These are phyloP conservation scores for Lindbergichthys nudifrons DNA, from an alignment of 2,797 vertebrate species.

Conservation along the genomic window DNA sequence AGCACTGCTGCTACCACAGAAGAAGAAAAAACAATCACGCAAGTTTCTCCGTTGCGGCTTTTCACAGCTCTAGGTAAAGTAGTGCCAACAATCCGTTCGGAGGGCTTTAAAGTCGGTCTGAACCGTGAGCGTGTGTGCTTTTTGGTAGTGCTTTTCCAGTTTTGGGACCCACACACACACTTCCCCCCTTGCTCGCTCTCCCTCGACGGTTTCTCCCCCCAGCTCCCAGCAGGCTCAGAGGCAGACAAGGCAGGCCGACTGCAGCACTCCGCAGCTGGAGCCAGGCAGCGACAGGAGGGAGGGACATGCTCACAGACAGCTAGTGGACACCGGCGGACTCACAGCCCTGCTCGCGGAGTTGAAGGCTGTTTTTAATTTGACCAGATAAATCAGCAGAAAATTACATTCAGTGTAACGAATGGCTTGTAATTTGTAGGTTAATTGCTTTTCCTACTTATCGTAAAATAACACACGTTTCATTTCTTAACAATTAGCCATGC, in stretches of 20 bases:
- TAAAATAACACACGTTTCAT: not conserved
- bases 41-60: constrained; percentile 59
- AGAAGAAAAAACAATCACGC: constrained; percentile 40
- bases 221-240: constrained; percentile 69
- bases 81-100: constrained; percentile 10
- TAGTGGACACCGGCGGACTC: constrained; percentile 71
- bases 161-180: constrained; percentile 35
- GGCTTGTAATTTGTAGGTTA: not conserved
- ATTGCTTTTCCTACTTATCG: not conserved
- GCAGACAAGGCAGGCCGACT: constrained; percentile 64
- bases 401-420: not conserved
- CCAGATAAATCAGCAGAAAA: constrained; percentile 4
- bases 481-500: not conserved
- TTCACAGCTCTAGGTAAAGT: constrained; percentile 18
- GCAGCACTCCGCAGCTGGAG: constrained; percentile 73
- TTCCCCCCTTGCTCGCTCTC: constrained; percentile 29
- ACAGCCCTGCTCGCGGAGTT: constrained; percentile 46
- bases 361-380: not conserved
- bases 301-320: constrained; percentile 41
- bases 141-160: constrained; percentile 48
- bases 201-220: constrained; percentile 52
- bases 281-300: constrained; percentile 52
- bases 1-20: constrained; percentile 47
- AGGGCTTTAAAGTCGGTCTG: constrained; percentile 3
- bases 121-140: not conserved